Percentiles rank a stretch among this genome's conserved stretches.
Conservation (phyloP, 1,140 invertebrate species). For the Megalonaias nervosa region DNA sequence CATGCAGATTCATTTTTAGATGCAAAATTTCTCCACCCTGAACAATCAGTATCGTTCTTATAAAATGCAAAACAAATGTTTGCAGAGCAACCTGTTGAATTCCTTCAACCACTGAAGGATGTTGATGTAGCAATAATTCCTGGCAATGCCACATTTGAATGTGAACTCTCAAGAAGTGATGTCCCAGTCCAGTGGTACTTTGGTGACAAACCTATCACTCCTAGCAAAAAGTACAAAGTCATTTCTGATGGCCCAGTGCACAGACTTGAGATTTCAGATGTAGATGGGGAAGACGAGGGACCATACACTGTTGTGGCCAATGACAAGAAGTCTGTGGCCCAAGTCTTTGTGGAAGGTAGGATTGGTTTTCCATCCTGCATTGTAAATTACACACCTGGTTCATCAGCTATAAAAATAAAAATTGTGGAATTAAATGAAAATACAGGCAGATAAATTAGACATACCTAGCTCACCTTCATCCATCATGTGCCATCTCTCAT, state of each 20-base stretch:
- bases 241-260: slow-evolving; percentile 60
- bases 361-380: not conserved
- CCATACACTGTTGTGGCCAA: slow-evolving; percentile 61
- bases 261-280: slow-evolving; percentile 57
- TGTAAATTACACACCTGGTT: not conserved
- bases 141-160: slow-evolving; percentile 64
- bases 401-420: not conserved
- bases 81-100: slow-evolving; percentile 64
- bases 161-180: slow-evolving; percentile 63
- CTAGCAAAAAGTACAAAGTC: slow-evolving; percentile 65
- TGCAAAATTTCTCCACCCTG: too few relatives aligned
- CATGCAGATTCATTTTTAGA: too few relatives aligned
- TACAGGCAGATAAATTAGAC: not conserved
- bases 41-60: too few relatives aligned
- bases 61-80: not conserved
- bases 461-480: not conserved
- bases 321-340: slow-evolving; percentile 58
- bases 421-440: not conserved
- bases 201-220: slow-evolving; percentile 50
- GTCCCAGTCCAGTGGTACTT: slow-evolving; percentile 63
- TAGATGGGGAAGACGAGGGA: slow-evolving; percentile 62
- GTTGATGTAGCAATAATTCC: slow-evolving; percentile 64
- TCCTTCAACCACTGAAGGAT: slow-evolving; percentile 61
- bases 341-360: slow-evolving; percentile 63
- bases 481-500: too few relatives aligned